Conservation (phyloP, 2,113 vertebrate genomes). For the Pseudonaja textilis region DNA sequence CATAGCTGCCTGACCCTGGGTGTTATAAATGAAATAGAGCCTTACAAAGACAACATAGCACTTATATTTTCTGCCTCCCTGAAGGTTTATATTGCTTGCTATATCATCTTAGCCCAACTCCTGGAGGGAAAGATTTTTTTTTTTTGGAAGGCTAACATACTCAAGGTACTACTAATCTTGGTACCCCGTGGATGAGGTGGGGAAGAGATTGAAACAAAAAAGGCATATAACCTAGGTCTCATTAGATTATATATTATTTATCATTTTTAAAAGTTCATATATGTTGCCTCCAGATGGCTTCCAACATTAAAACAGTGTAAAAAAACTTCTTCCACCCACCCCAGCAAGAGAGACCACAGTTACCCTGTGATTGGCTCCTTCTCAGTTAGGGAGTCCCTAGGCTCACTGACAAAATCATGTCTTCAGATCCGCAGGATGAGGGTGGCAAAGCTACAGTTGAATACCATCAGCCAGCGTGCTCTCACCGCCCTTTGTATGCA, state of each 20-base stretch:
- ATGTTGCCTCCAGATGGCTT: background rate
- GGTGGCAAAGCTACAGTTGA: too few relatives aligned
- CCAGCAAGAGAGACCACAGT: background rate
- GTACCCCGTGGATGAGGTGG: background rate
- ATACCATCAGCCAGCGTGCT: too few relatives aligned
- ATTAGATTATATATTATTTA: background rate
- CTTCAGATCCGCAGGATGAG: too few relatives aligned
- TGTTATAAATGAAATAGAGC: background rate
- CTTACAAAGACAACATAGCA: background rate
- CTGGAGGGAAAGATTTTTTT: too few relatives aligned
- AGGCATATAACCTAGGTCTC: background rate
- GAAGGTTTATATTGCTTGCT: background rate
- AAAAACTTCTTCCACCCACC: background rate
- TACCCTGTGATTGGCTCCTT: background rate
- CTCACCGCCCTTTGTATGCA: too few relatives aligned
- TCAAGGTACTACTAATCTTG: background rate
- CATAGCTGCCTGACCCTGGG: background rate
- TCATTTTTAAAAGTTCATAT: background rate
- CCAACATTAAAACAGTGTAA: background rate
- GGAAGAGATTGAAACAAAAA: background rate
- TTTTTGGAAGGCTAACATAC: background rate
- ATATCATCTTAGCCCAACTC: background rate
- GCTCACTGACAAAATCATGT: background rate
- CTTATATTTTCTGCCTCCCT: background rate
- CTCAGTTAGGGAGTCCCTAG: background rate